These are phyloP conservation scores for Erinaceus europaeus DNA, from an alignment of 2,113 vertebrate genomes.

Conservation along the genomic window DNA sequence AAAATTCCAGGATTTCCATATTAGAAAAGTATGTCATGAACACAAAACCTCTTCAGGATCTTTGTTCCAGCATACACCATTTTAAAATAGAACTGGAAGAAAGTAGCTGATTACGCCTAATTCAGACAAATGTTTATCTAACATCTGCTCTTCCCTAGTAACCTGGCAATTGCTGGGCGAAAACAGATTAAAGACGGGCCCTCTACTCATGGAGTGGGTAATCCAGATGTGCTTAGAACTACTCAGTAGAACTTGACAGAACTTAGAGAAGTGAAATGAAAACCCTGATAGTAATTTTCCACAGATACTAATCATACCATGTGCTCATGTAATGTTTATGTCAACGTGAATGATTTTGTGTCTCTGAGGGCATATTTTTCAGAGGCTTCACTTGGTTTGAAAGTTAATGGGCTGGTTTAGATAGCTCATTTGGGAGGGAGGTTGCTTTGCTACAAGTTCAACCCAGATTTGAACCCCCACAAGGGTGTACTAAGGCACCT, in stretches of 20 bases:
- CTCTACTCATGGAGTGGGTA: not conserved
- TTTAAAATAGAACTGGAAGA: constrained; percentile 49
- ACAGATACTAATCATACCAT: not conserved
- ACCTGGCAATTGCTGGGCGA: constrained; percentile 21
- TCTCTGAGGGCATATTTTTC: not conserved
- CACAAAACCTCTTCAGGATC: constrained; percentile 28
- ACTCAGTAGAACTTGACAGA: not conserved
- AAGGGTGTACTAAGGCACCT: no score
- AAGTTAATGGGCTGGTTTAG: no score
- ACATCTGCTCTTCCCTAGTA: constrained; percentile 44
- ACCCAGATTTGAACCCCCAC: no score
- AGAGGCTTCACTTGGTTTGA: constrained; percentile 3
- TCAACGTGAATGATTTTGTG: not conserved
- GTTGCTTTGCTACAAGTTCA: no score
- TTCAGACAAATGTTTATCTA: constrained; percentile 56
- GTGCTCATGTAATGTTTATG: not conserved
- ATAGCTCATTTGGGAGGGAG: no score
- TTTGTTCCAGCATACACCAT: constrained; percentile 20
- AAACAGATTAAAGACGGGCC: not conserved
- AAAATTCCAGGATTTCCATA: not conserved
- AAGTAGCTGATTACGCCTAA: constrained; percentile 54
- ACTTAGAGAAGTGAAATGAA: not conserved
- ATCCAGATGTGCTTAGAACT: not conserved
- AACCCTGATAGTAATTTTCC: not conserved
- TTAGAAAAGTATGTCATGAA: not conserved